Percentiles rank a stretch among this genome's conserved stretches.
Evolutionary conservation across 2,113 vertebrate species (phyloP).

Genomic region (Loxodonta africana): DNA sequence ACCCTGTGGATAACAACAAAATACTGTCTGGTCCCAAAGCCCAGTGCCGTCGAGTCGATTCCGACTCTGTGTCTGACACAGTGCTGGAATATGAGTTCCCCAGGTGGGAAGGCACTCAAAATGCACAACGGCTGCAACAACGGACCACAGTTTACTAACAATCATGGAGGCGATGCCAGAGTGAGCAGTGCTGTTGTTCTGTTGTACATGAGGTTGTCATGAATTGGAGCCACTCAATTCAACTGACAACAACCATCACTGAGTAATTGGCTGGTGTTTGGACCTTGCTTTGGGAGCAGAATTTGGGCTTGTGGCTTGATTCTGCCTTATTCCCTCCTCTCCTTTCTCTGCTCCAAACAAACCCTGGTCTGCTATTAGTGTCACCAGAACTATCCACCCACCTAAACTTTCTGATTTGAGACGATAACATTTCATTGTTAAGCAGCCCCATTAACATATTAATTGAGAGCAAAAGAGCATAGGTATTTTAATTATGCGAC

Average conservation of each 20-base stretch:
- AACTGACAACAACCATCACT: background rate
- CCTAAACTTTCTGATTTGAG: background rate
- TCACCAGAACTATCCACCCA: background rate
- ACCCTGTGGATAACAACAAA: background rate
- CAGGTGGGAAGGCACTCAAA: background rate
- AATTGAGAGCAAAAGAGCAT: constrained; percentile 38
- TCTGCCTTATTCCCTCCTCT: background rate
- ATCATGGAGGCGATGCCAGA: background rate
- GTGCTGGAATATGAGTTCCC: background rate
- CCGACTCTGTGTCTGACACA: background rate
- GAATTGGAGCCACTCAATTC: background rate
- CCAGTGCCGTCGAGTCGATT: too few species aligned
- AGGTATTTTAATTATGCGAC: constrained; percentile 48
- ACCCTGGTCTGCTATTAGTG: background rate
- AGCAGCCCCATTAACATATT: constrained; percentile 48
- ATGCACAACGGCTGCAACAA: background rate
- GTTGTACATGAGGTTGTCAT: background rate
- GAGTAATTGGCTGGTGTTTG: background rate
- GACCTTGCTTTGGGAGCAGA: background rate
- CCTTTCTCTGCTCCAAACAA: background rate
- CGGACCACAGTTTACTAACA: background rate
- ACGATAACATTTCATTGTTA: constrained; percentile 28
- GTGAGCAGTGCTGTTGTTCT: background rate
- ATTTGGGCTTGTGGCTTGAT: background rate
- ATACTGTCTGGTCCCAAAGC: background rate